Conservation (phyloP, 2,797 vertebrate species). For the Ataeniobius toweri region DNA sequence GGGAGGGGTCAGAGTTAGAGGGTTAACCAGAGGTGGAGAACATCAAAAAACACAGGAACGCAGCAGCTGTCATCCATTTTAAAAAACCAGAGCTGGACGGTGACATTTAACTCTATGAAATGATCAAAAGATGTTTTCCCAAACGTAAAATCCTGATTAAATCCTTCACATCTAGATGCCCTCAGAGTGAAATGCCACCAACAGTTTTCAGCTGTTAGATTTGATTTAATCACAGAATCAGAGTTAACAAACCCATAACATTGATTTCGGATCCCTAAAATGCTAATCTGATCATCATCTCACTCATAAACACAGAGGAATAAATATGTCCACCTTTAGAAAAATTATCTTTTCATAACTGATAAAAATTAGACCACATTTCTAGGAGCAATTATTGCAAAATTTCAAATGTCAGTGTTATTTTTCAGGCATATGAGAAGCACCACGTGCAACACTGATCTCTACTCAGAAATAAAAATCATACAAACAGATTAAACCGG, state of each 20-base stretch:
- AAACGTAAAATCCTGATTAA: background rate
- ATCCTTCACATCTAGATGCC: background rate
- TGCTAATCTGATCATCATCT: conserved; percentile 30
- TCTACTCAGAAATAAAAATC: background rate
- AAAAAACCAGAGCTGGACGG: conserved; percentile 25
- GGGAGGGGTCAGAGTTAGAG: conserved; percentile 33
- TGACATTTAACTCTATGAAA: conserved; percentile 50
- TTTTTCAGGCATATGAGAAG: background rate
- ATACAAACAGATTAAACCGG: conserved; percentile 2
- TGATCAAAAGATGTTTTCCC: background rate
- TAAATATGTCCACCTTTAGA: background rate
- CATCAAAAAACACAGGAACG: background rate
- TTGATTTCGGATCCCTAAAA: conserved; percentile 25
- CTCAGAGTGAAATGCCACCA: conserved; percentile 54
- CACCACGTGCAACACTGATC: conserved; percentile 12
- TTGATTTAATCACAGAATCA: conserved; percentile 18
- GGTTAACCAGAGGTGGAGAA: background rate
- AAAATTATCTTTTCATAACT: conserved; percentile 1
- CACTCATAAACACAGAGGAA: background rate
- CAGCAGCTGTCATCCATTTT: conserved; percentile 33
- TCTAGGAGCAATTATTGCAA: conserved; percentile 22
- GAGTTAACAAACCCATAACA: background rate
- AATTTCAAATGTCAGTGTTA: conserved; percentile 7
- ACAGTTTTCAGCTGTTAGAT: conserved; percentile 29
- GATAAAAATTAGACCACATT: conserved; percentile 28